A percentile compares a stretch with the other conserved stretches of the same genome.
Evolutionary conservation across 1,140 invertebrate species (phyloP).

Genomic region (Pseudomyrmex gracilis): DNA sequence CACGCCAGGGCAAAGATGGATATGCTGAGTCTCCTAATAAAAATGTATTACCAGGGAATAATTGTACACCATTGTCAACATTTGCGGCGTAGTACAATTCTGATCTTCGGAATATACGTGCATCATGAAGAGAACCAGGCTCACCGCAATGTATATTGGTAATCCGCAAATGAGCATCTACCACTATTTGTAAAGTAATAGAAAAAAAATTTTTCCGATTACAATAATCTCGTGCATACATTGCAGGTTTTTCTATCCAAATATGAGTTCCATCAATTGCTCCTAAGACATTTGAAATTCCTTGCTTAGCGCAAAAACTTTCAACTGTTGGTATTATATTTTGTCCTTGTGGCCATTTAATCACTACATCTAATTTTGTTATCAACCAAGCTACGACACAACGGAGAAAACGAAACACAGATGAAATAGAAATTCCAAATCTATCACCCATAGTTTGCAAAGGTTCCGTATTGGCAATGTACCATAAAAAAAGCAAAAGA

Average conservation of each 20-base stretch:
- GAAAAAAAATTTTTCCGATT: background rate
- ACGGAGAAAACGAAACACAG: background rate
- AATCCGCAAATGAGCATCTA: background rate
- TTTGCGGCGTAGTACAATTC: background rate
- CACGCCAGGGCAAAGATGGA: constrained; percentile 1
- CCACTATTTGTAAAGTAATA: background rate
- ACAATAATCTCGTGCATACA: background rate
- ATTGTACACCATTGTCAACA: background rate
- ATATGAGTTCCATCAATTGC: constrained; percentile 1
- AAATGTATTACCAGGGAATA: background rate
- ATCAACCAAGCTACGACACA: background rate
- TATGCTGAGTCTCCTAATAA: constrained; percentile 1
- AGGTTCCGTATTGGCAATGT: constrained; percentile 6
- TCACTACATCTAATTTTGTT: background rate
- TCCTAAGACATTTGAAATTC: background rate
- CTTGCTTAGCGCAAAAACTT: background rate
- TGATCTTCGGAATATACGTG: background rate
- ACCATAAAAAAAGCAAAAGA: constrained; percentile 10
- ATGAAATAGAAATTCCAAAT: constrained; percentile 1
- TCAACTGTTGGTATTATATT: background rate
- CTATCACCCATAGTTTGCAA: background rate
- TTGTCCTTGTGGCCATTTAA: constrained; percentile 5
- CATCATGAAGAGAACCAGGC: background rate
- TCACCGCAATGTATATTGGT: constrained; percentile 2
- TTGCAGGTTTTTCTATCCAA: background rate